Evolutionary conservation across 2,797 vertebrate genomes (phyloP).

Genomic region (Thalassophryne amazonica): DNA sequence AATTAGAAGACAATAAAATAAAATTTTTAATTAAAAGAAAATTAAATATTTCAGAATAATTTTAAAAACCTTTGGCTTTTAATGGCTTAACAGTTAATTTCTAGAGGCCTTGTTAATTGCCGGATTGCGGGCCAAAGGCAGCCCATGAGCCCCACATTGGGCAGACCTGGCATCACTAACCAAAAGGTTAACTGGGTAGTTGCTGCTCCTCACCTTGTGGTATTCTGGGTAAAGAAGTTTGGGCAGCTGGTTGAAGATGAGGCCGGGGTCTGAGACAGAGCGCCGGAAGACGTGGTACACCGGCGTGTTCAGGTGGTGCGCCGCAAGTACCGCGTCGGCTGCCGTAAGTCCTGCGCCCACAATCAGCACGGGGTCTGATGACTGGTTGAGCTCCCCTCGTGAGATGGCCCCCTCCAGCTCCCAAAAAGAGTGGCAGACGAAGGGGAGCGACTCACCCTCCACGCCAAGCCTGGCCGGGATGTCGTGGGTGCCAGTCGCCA

Average conservation of each 20-base stretch:
- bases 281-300: slow-evolving; percentile 80
- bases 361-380: slow-evolving; percentile 75
- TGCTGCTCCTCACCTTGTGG: slow-evolving; percentile 74
- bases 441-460: slow-evolving; percentile 78
- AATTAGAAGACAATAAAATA: too few relatives aligned
- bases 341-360: slow-evolving; percentile 82
- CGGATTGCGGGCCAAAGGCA: too few relatives aligned
- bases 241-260: slow-evolving; percentile 85
- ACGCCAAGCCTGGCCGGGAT: slow-evolving; percentile 73
- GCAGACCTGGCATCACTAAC: too few relatives aligned
- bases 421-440: slow-evolving; percentile 80
- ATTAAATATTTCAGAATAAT: too few relatives aligned
- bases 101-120: too few relatives aligned
- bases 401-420: slow-evolving; percentile 78
- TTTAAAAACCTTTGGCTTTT: too few relatives aligned
- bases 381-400: slow-evolving; percentile 60
- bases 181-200: too few relatives aligned
- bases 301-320: slow-evolving; percentile 76
- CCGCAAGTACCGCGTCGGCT: slow-evolving; percentile 76
- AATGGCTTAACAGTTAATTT: too few relatives aligned
- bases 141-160: too few relatives aligned
- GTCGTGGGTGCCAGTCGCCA: slow-evolving; percentile 84
- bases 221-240: slow-evolving; percentile 84
- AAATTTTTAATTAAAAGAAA: too few relatives aligned
- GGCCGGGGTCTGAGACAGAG: slow-evolving; percentile 67